phyloP scores from a whole-genome alignment of 2,113 vertebrate species.

The Oncorhynchus kisutch region DNA sequence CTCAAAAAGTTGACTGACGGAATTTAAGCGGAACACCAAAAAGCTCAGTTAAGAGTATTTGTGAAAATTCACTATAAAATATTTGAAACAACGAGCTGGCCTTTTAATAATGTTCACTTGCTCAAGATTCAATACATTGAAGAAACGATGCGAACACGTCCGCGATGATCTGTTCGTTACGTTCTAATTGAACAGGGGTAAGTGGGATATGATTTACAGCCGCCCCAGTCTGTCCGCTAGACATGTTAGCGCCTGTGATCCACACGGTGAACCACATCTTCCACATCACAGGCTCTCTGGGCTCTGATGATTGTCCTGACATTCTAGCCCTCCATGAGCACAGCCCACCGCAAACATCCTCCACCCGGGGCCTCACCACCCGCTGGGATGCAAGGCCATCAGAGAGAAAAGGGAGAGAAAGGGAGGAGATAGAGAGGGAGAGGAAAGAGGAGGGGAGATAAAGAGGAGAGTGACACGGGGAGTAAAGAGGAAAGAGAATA shows the following conservation, averaged over 20 bases:
- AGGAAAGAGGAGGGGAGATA: neutral
- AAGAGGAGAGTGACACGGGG: neutral
- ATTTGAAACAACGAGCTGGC: neutral
- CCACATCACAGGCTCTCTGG: constrained; percentile 59
- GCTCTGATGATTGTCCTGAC: neutral
- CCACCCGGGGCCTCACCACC: neutral
- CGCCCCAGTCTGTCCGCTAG: neutral
- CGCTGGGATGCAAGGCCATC: neutral
- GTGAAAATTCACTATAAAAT: neutral
- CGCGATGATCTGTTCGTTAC: neutral
- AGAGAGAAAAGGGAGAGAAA: neutral
- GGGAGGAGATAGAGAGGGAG: neutral
- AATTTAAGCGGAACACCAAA: neutral
- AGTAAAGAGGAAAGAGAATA: neutral
- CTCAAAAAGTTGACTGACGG: neutral
- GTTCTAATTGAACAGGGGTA: neutral
- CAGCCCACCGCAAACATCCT: neutral
- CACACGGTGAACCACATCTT: constrained; percentile 59
- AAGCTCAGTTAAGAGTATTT: neutral
- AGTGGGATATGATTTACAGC: neutral
- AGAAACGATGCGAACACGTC: neutral
- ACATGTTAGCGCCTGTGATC: neutral
- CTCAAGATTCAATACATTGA: neutral
- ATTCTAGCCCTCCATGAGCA: neutral
- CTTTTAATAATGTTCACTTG: neutral